Percentiles rank a stretch among this genome's conserved stretches.
These are phyloP conservation scores for Melinaea marsaeus DNA, from an alignment of 2,888 invertebrate species.

Conservation along the genomic window DNA sequence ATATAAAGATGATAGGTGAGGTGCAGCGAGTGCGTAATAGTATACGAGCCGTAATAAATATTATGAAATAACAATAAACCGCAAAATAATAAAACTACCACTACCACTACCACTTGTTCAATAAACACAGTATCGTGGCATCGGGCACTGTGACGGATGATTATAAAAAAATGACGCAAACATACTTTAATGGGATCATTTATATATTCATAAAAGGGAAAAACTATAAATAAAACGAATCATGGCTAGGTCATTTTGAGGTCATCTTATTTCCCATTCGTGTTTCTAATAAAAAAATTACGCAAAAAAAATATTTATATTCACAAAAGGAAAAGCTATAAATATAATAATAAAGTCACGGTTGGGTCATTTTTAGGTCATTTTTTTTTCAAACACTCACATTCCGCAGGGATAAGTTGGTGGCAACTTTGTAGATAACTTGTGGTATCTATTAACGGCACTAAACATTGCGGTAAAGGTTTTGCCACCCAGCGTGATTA, in stretches of 20 bases:
- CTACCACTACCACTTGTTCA: too few species aligned
- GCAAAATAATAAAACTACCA: constrained; percentile 5
- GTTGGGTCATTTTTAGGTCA: not conserved
- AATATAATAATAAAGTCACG: not conserved
- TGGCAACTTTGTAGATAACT: constrained; percentile 26
- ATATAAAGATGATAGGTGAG: constrained; percentile 12
- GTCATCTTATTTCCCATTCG: not conserved
- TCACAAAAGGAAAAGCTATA: not conserved
- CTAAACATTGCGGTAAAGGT: constrained; percentile 31
- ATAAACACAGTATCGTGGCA: constrained; percentile 8
- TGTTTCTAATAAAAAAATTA: too few species aligned
- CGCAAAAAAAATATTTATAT: not conserved
- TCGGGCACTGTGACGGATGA: constrained; percentile 8
- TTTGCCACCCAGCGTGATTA: constrained; percentile 38
- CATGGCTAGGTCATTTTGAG: not conserved
- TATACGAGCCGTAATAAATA: not conserved
- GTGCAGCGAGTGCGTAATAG: constrained; percentile 4
- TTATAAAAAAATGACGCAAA: not conserved
- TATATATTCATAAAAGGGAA: constrained; percentile 1
- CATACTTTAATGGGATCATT: constrained; percentile 1
- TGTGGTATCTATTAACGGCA: constrained; percentile 34
- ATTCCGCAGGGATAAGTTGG: constrained; percentile 16
- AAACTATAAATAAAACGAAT: not conserved
- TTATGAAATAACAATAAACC: constrained; percentile 1
- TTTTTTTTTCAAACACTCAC: not conserved